Evolutionary conservation across 2,113 vertebrate genomes (phyloP), one percentile per base, ranked within the genome.

Genomic region (Phyllostomus discolor): DNA sequence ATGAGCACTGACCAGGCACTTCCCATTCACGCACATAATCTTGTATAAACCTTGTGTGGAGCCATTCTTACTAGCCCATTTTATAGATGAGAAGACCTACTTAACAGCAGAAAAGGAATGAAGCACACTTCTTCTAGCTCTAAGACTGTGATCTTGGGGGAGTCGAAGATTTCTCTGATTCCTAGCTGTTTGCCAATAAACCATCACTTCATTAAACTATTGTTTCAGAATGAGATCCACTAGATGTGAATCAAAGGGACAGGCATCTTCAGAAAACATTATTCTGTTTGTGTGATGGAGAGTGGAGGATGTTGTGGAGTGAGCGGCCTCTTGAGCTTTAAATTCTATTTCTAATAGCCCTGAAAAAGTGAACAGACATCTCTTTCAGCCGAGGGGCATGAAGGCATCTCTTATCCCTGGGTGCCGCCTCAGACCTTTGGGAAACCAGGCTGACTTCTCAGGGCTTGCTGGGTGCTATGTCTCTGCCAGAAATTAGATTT

Each of bases 401-500:
- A 90, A 81, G n/a, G 15, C 14, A 7, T 0, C 70, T 50, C 41
- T 95, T 62, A n/a, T 91, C 83, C 80, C 80, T 35, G 67, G 59
- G 52, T 78, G 57, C 59, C 81, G 66, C 72, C 84, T 92, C 89
- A 88, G 91, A 73, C 59, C 15, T 76, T 64, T 28, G 16, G 85
- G 52, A 95, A 95, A 62, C 22, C 41, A 76, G 14, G 41, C 66
- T 59, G 85, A 92, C 59, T 91, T 72, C 96, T 95, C 59, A 35
- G 75, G 91, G 66, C 75, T 88, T 84, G 17, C 72, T 92, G 70
- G 78, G 31, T 85, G 54, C 54, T 69, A 5, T 38, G 66, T 76
- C 76, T 90, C 70, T 38, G 14, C 48, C 50, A 96, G 90, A 94
- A 85, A 92, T 28, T 88, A 91, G 94, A 73, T 54, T 85, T 97